phyloP scores from a whole-genome alignment of 2,797 vertebrate species.

The Aphelocoma californica region DNA sequence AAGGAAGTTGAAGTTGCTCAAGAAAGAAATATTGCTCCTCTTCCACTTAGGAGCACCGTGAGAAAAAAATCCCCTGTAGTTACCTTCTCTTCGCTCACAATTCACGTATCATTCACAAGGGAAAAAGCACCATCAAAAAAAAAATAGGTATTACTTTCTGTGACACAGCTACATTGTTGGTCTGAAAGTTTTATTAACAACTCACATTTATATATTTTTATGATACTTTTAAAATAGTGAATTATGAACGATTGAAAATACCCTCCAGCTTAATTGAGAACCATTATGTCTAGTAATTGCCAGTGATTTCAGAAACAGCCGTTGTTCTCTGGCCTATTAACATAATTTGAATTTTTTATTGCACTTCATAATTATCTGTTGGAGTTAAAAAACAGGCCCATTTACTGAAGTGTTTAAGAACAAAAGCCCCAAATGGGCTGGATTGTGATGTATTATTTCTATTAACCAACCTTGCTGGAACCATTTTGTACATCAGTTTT shows the following conservation, averaged over 20 bases:
- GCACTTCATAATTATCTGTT: conserved; percentile 79
- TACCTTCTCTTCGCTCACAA: conserved; percentile 48
- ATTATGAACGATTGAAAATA: conserved; percentile 83
- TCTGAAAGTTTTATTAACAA: conserved; percentile 76
- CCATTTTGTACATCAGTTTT: background rate
- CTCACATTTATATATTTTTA: conserved; percentile 73
- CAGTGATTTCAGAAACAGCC: conserved; percentile 92
- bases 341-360: conserved; percentile 98
- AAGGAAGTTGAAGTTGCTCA: conserved; percentile 22
- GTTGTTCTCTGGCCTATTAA: conserved; percentile 94
- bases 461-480: conserved; percentile 45
- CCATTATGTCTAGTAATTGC: conserved; percentile 97
- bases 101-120: background rate
- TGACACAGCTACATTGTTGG: conserved; percentile 29
- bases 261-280: conserved; percentile 95
- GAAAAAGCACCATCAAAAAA: background rate
- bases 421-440: conserved; percentile 61
- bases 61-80: background rate
- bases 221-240: conserved; percentile 78
- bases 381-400: conserved; percentile 76
- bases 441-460: conserved; percentile 44
- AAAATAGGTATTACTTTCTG: conserved; percentile 16
- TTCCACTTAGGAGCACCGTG: background rate
- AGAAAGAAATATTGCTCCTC: background rate
- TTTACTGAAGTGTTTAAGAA: conserved; percentile 73